A percentile compares a stretch with the other conserved stretches of the same genome.
These are phyloP conservation scores for Epinotia ramella DNA, from an alignment of 2,888 invertebrate genomes.

Conservation along the genomic window DNA sequence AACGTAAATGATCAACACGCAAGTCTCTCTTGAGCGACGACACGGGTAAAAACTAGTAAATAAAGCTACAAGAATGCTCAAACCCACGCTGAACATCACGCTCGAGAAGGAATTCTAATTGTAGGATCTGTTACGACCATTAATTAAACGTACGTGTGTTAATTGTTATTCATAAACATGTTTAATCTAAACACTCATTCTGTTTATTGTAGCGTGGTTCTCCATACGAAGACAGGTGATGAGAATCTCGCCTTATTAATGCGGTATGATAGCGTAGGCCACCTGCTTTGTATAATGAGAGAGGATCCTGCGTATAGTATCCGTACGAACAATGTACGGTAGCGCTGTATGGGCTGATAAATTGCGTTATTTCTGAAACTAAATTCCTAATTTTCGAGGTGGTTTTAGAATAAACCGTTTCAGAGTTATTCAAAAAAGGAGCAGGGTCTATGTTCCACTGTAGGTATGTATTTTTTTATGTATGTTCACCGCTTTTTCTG, in stretches of 20 bases:
- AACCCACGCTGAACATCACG: constrained; percentile 3
- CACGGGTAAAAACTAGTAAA: background rate
- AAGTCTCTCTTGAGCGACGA: background rate
- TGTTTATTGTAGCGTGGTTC: constrained; percentile 18
- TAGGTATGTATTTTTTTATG: too few species aligned
- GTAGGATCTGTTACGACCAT: constrained; percentile 21
- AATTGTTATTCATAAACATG: constrained; percentile 34
- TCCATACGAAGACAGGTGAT: constrained; percentile 10
- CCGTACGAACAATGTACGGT: background rate
- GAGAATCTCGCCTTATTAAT: constrained; percentile 15
- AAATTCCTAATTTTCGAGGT: background rate
- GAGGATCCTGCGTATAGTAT: background rate
- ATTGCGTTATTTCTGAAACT: background rate
- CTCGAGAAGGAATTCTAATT: constrained; percentile 28
- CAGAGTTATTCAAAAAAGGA: background rate
- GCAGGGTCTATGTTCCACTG: too few species aligned
- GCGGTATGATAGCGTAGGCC: background rate
- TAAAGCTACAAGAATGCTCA: constrained; percentile 6
- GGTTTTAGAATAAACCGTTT: background rate
- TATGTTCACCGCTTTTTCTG: too few species aligned
- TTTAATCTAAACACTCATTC: constrained; percentile 27
- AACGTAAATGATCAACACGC: background rate
- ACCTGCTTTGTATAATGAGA: constrained; percentile 1
- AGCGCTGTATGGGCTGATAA: background rate
- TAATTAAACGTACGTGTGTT: constrained; percentile 20